phyloP scores from a whole-genome alignment of 1,140 invertebrate species.

The Trinorchestia longiramus region DNA sequence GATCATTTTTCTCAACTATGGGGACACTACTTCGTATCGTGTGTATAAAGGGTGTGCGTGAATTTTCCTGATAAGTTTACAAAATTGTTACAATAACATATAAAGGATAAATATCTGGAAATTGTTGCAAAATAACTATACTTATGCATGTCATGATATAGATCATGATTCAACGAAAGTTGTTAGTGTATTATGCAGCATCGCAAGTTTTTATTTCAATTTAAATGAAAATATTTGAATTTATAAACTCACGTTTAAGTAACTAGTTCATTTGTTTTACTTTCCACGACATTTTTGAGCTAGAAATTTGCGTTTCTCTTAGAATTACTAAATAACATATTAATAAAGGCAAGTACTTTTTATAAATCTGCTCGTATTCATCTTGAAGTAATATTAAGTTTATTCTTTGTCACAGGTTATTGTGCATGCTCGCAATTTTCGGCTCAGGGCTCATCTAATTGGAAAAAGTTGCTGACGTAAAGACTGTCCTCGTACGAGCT shows the following conservation, averaged over 20 bases:
- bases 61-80: too few species aligned
- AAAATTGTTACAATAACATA: too few species aligned
- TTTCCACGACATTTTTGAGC: not conserved
- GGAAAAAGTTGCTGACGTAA: not conserved
- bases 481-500: too few species aligned
- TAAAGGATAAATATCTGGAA: too few species aligned
- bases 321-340: not conserved
- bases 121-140: not conserved
- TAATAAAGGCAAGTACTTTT: not conserved
- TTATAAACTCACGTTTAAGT: not conserved
- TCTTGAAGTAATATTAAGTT: not conserved
- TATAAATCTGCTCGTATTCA: not conserved
- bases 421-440: not conserved
- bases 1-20: too few species aligned
- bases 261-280: not conserved
- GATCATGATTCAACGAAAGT: not conserved
- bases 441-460: not conserved
- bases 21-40: too few species aligned
- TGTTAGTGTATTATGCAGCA: not conserved
- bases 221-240: not conserved
- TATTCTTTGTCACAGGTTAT: not conserved
- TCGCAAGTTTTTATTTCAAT: not conserved
- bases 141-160: not conserved
- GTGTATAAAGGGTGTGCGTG: too few species aligned
- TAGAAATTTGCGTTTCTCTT: not conserved